These are phyloP conservation scores for Takifugu bimaculatus DNA, from an alignment of 2,113 vertebrate species.

Conservation along the genomic window DNA sequence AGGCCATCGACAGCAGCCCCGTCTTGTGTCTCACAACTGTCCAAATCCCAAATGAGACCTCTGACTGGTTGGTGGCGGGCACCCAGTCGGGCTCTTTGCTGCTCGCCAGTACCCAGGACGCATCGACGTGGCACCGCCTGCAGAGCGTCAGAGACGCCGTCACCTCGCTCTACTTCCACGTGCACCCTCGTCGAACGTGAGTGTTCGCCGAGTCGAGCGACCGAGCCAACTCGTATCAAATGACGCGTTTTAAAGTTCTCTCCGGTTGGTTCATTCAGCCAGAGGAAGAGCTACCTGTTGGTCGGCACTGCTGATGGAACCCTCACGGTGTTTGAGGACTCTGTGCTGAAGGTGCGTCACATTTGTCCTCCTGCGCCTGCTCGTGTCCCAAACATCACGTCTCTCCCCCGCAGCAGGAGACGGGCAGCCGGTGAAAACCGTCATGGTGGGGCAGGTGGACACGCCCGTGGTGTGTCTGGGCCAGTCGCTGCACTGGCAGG, in stretches of 20 bases:
- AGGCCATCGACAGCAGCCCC: conserved; percentile 84
- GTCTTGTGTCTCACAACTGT: conserved; percentile 84
- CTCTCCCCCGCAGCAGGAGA: conserved; percentile 43
- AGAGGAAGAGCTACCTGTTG: conserved; percentile 85
- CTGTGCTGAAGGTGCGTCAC: conserved; percentile 80
- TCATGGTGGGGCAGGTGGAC: conserved; percentile 78
- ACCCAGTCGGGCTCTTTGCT: conserved; percentile 86
- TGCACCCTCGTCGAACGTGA: conserved; percentile 68
- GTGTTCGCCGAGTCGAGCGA: background rate
- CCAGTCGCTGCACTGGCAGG: conserved; percentile 74
- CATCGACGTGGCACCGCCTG: conserved; percentile 73
- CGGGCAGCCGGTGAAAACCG: conserved; percentile 76
- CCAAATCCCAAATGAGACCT: conserved; percentile 73
- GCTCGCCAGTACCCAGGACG: conserved; percentile 73
- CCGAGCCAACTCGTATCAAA: background rate
- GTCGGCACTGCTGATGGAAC: conserved; percentile 89
- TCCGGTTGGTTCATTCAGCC: conserved; percentile 67
- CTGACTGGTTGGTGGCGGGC: conserved; percentile 88
- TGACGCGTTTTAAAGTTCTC: background rate
- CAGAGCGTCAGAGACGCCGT: conserved; percentile 85
- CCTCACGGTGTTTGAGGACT: conserved; percentile 87
- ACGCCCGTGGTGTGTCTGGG: conserved; percentile 86
- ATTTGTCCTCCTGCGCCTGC: background rate
- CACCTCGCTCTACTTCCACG: conserved; percentile 86
- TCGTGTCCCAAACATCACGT: background rate